These are phyloP conservation scores for Drosophila kikkawai DNA, from an alignment of 1,140 invertebrate species.

Conservation along the genomic window DNA sequence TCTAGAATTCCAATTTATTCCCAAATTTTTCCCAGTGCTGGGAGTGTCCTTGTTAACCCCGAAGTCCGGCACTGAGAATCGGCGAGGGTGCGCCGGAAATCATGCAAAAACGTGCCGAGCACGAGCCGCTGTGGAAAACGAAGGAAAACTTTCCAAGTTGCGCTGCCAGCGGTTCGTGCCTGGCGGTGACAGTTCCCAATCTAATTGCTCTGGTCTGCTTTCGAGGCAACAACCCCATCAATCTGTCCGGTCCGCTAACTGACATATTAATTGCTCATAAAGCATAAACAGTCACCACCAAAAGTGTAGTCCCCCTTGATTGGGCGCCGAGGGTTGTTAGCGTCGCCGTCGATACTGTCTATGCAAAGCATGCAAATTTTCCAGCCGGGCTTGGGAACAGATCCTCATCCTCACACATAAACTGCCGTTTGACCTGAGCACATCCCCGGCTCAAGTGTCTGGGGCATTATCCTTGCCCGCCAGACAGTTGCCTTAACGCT, in stretches of 20 bases:
- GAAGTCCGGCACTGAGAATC: neutral
- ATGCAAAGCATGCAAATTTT: conserved; percentile 46
- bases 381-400: conserved; percentile 16
- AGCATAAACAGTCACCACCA: conserved; percentile 56
- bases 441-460: conserved; percentile 47
- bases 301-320: conserved; percentile 31
- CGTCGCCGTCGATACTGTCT: conserved; percentile 7
- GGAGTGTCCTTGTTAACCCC: conserved; percentile 62
- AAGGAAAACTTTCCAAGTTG: conserved; percentile 49
- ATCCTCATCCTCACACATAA: conserved; percentile 1
- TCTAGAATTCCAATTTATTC: neutral
- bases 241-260: conserved; percentile 48
- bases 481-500: conserved; percentile 56
- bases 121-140: conserved; percentile 58
- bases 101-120: conserved; percentile 77
- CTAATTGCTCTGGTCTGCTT: conserved; percentile 45
- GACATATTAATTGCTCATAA: conserved; percentile 69
- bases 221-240: conserved; percentile 59
- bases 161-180: conserved; percentile 33
- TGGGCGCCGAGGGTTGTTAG: conserved; percentile 37
- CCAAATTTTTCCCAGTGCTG: neutral
- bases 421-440: conserved; percentile 32
- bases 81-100: conserved; percentile 59
- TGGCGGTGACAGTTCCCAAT: conserved; percentile 63
- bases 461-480: conserved; percentile 44